Evolutionary conservation across 37 sponge, comb jelly and placozoan species (phyloP).

Genomic region (Halisarca cf. caerulea): DNA sequence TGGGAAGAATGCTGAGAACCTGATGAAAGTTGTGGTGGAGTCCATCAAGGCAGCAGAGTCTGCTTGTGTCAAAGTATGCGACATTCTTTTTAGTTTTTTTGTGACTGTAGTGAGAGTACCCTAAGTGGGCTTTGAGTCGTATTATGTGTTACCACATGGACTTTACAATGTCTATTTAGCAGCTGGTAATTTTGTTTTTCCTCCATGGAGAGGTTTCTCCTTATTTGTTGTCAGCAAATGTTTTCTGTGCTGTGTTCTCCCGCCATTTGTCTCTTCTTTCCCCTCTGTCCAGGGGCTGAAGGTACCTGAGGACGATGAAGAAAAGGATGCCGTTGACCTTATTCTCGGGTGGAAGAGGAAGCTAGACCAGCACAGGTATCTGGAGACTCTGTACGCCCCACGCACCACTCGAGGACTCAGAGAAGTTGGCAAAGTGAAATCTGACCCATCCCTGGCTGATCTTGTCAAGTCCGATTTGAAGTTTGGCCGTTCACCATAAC

Average conservation of each 20-base stretch:
- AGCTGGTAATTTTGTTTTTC: too few relatives aligned
- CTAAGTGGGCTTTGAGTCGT: too few relatives aligned
- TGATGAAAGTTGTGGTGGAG: slow-evolving; percentile 86
- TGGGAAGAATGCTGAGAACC: slow-evolving; percentile 87
- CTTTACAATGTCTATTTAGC: too few relatives aligned
- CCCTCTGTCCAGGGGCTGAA: slow-evolving; percentile 28
- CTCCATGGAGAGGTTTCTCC: too few relatives aligned
- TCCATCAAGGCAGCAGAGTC: slow-evolving; percentile 84
- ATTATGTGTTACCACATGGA: too few relatives aligned
- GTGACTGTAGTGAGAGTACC: too few relatives aligned
- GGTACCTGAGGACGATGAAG: slow-evolving; percentile 32
- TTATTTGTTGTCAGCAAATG: too few relatives aligned
- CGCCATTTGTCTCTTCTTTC: too few relatives aligned
- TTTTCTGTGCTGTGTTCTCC: too few relatives aligned
- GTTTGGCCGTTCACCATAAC: slow-evolving; percentile 16
- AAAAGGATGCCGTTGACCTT: slow-evolving; percentile 38
- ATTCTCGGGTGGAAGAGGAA: slow-evolving; percentile 74
- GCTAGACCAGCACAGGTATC: slow-evolving; percentile 66
- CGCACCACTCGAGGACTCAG: slow-evolving; percentile 67
- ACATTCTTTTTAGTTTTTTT: too few relatives aligned
- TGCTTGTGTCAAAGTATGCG: slow-evolving; percentile 87
- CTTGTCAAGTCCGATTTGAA: neutral
- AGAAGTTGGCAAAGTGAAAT: slow-evolving; percentile 44
- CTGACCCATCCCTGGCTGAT: slow-evolving; percentile 19
- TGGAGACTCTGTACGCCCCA: slow-evolving; percentile 71